Base-by-base conservation (phyloP, 2,888 invertebrate genomes). In the Hydriomena furcata region DNA sequence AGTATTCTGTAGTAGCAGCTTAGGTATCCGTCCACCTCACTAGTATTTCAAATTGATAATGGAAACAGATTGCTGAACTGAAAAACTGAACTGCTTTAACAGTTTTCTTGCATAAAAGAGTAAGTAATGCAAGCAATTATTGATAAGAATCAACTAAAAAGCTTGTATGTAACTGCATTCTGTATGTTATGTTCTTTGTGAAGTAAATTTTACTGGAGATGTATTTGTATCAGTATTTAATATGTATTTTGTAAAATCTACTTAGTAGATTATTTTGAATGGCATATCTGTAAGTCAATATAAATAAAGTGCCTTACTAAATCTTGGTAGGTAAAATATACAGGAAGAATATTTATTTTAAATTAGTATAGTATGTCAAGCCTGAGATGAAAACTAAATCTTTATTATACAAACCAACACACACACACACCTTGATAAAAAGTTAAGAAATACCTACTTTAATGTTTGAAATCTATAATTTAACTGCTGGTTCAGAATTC, bases 301-400 rank as follows among this genome's bases (percentile, higher is more conserved):
- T 40, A 17, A 17, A 3, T 17, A 24, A 61, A 65, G 73, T 73
- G 73, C 73, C 73, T 73, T 70, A 65, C 32, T 45, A 55, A 60
- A 46, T 55, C 32, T 46, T 43, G 28, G 21, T 31, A n/a, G 7
- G 5, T 12, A 23, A 23, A 35, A 40, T 12, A 30, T 10, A 20
- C 6, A 24, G 1, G 5, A 12, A 11, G 8, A 13, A 11, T 28
- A 36, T 36, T 5, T 28, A 12, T 35, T 8, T 35, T 7, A 23
- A 6, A 32, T 8, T 24, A 17, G 17, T n/a, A n/a, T n/a, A n/a
- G 17, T 17, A 17, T 17, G 17, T 17, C 17, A 17, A 17, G 2
- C 17, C 2, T 17, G 4, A 17, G 17, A 17, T 17, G 4, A 17
- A 3, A 17, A 2, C 17, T 17, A 17, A 17, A 17, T 17, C n/a